A percentile compares a stretch with the other conserved stretches of the same genome.
Evolutionary conservation across 1,140 invertebrate genomes (phyloP).

Genomic region (Dendrolimus kikuchii): DNA sequence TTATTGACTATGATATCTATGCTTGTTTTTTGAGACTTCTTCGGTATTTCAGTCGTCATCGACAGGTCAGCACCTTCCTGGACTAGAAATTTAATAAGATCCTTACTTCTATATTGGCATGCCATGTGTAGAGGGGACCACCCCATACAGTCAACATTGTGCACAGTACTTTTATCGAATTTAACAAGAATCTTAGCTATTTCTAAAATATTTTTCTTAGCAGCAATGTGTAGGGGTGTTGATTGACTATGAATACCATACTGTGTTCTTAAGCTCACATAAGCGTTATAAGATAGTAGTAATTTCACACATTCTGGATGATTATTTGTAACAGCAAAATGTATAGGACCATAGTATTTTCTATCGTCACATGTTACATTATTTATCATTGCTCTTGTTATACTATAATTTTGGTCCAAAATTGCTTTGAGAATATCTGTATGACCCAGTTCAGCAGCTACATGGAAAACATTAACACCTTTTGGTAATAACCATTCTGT

Average conservation of each 20-base stretch:
- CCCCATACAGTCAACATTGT: constrained; percentile 68
- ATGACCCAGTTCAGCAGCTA: constrained; percentile 55
- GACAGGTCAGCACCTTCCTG: constrained; percentile 75
- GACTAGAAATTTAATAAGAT: constrained; percentile 73
- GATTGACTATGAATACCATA: constrained; percentile 55
- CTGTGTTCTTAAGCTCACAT: constrained; percentile 35
- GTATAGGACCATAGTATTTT: constrained; percentile 74
- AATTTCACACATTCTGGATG: constrained; percentile 76
- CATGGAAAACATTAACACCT: constrained; percentile 58
- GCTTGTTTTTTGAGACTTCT: constrained; percentile 52
- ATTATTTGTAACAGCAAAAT: constrained; percentile 79
- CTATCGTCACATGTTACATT: constrained; percentile 29
- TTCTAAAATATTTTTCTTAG: constrained; percentile 64
- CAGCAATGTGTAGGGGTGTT: constrained; percentile 76
- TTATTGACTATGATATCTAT: constrained; percentile 69
- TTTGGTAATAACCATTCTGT: constrained; percentile 46
- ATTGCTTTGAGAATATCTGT: constrained; percentile 53
- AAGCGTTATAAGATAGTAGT: constrained; percentile 74
- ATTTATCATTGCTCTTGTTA: constrained; percentile 35
- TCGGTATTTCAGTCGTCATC: constrained; percentile 72
- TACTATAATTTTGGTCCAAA: constrained; percentile 37
- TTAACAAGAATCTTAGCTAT: constrained; percentile 70
- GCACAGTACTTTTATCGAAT: constrained; percentile 62
- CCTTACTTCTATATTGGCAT: constrained; percentile 71
- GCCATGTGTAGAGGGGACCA: constrained; percentile 77